Percentiles rank a stretch among this genome's conserved stretches.
Conservation (phyloP, 2,113 vertebrate genomes). For the Abramis brama region DNA sequence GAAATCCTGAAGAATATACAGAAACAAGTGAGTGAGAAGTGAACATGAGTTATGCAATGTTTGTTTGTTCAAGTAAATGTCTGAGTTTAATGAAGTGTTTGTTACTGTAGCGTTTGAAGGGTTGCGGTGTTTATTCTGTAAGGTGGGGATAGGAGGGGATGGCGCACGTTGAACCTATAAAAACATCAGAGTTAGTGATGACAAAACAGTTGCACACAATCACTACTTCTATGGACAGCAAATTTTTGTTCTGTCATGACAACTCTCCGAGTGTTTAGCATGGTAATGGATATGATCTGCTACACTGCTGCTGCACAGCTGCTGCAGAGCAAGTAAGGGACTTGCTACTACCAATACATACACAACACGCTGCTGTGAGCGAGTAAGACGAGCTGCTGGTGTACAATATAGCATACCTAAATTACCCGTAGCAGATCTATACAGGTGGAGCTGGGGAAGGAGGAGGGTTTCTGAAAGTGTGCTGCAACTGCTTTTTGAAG, state of each 20-base stretch:
- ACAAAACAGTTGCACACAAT: not conserved
- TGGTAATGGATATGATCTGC: too few relatives aligned
- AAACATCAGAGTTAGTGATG: not conserved
- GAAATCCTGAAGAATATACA: not conserved
- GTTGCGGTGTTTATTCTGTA: conserved; percentile 74
- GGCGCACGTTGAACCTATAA: conserved; percentile 74
- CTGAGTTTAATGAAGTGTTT: not conserved
- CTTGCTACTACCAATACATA: too few relatives aligned
- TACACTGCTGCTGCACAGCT: too few relatives aligned
- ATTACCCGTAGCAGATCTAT: too few relatives aligned
- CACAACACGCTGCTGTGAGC: too few relatives aligned
- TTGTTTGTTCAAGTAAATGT: not conserved
- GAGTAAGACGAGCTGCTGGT: too few relatives aligned
- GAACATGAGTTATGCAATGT: not conserved
- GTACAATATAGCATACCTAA: too few relatives aligned
- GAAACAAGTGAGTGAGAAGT: not conserved
- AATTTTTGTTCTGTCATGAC: not conserved
- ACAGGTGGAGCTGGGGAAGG: too few relatives aligned
- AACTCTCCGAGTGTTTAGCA: too few relatives aligned
- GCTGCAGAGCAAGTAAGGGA: too few relatives aligned
- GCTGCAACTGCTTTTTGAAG: too few relatives aligned
- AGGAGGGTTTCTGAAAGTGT: too few relatives aligned
- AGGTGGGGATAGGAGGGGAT: conserved; percentile 82
- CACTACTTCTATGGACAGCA: not conserved
- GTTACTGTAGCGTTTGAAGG: conserved; percentile 20